phyloP scores from a whole-genome alignment of 2,888 invertebrate genomes.

The Apotomis betuletana region DNA sequence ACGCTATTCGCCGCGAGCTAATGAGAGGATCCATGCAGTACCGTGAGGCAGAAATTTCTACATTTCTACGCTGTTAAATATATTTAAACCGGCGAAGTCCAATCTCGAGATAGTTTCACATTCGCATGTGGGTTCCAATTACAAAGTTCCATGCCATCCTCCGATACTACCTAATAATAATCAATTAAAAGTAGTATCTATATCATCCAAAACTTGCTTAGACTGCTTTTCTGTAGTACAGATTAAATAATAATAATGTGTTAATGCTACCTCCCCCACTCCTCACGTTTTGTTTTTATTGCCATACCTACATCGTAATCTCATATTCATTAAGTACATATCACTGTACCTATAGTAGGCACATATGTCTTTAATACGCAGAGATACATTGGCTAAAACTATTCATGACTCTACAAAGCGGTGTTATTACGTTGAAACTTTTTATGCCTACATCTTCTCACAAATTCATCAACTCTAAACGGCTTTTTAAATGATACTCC shows the following conservation, averaged over 20 bases:
- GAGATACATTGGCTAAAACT: neutral
- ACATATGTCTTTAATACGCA: too few species aligned
- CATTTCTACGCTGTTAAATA: constrained; percentile 19
- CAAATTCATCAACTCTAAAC: constrained; percentile 32
- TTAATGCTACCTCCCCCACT: too few species aligned
- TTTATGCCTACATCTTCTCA: constrained; percentile 6
- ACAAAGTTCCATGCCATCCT: too few species aligned
- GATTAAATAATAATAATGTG: too few species aligned
- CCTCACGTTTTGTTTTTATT: too few species aligned
- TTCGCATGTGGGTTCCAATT: neutral
- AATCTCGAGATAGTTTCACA: neutral
- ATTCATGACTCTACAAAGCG: neutral
- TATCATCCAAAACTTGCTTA: too few species aligned
- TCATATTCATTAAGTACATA: too few species aligned
- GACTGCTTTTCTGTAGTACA: too few species aligned
- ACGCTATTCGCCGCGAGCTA: constrained; percentile 49
- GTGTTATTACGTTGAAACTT: neutral
- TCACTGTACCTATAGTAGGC: too few species aligned
- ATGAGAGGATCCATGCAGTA: constrained; percentile 39
- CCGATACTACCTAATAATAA: too few species aligned
- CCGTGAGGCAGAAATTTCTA: constrained; percentile 33
- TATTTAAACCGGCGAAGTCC: constrained; percentile 9
- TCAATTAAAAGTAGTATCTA: too few species aligned
- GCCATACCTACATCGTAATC: too few species aligned
- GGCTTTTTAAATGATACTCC: constrained; percentile 26